Percentiles rank a stretch among this genome's conserved stretches.
Evolutionary conservation across 2,888 invertebrate genomes (phyloP).

Genomic region (Crocallis elinguaria): DNA sequence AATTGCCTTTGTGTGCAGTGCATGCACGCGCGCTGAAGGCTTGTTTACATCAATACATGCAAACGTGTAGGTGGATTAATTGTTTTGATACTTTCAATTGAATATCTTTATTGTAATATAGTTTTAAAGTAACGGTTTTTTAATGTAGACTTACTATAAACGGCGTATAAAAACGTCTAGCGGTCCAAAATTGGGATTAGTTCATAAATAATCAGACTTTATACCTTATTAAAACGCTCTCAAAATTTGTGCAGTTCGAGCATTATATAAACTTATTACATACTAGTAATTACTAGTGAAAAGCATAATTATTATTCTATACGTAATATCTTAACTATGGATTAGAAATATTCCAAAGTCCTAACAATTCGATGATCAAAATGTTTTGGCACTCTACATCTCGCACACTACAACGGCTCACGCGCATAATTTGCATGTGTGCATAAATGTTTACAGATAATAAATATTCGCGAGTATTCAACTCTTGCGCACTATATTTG

Average conservation of each 20-base stretch:
- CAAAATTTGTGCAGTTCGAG: too few relatives aligned
- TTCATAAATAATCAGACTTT: too few relatives aligned
- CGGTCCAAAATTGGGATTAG: too few relatives aligned
- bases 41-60: conserved; percentile 76
- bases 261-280: too few relatives aligned
- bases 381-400: conserved; percentile 29
- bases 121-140: too few relatives aligned
- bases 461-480: conserved; percentile 77
- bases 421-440: conserved; percentile 41
- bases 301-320: too few relatives aligned
- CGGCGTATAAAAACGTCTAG: too few relatives aligned
- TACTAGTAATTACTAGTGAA: too few relatives aligned
- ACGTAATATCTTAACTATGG: too few relatives aligned
- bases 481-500: conserved; percentile 72
- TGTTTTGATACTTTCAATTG: conserved; percentile 56
- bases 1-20: conserved; percentile 38
- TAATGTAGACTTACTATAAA: too few relatives aligned
- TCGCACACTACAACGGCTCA: conserved; percentile 42
- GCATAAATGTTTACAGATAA: conserved; percentile 72
- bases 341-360: not conserved
- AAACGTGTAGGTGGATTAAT: conserved; percentile 43
- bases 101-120: too few relatives aligned
- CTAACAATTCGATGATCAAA: conserved; percentile 40
- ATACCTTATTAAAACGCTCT: too few relatives aligned
- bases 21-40: conserved; percentile 45